Percentiles rank a stretch among this genome's conserved stretches.
Conservation (phyloP, 35 echinoderm and acorn worm species). For the Apostichopus parvimensis region DNA sequence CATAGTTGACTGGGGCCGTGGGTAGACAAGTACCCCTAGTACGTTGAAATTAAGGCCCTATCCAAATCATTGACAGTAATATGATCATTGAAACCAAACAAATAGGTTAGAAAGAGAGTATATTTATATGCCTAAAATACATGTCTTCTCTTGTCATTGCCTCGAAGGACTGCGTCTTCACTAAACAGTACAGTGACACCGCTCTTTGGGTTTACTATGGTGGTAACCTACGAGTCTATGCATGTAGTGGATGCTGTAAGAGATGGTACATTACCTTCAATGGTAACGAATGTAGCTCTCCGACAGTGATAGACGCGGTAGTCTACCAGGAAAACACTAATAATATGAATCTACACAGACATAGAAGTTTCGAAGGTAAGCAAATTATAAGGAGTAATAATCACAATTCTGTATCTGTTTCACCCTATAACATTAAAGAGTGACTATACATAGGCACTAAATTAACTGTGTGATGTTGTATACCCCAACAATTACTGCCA, state of each 20-base stretch:
- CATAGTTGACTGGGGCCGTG: too few species aligned
- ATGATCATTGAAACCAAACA: too few species aligned
- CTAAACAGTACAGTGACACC: slow-evolving; percentile 52
- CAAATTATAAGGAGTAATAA: neutral
- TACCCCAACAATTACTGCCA: too few species aligned
- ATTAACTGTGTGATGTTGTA: too few species aligned
- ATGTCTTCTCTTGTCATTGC: neutral
- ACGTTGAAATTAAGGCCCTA: too few species aligned
- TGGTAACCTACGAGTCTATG: slow-evolving; percentile 64
- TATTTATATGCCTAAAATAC: neutral
- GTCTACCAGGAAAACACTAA: slow-evolving; percentile 61
- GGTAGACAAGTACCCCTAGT: too few species aligned
- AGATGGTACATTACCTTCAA: slow-evolving; percentile 84
- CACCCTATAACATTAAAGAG: too few species aligned
- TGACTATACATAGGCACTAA: too few species aligned
- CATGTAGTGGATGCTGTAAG: slow-evolving; percentile 69
- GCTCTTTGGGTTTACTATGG: slow-evolving; percentile 72
- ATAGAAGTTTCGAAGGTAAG: slow-evolving; percentile 15
- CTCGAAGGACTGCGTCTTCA: slow-evolving; percentile 59
- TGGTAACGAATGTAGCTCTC: slow-evolving; percentile 67
- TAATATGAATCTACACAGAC: slow-evolving; percentile 48
- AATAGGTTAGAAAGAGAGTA: neutral
- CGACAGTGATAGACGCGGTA: slow-evolving; percentile 63
- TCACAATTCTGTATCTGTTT: too few species aligned
- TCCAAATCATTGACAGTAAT: too few species aligned